phyloP scores from a whole-genome alignment of 2,888 invertebrate genomes.

The Diploptera punctata region DNA sequence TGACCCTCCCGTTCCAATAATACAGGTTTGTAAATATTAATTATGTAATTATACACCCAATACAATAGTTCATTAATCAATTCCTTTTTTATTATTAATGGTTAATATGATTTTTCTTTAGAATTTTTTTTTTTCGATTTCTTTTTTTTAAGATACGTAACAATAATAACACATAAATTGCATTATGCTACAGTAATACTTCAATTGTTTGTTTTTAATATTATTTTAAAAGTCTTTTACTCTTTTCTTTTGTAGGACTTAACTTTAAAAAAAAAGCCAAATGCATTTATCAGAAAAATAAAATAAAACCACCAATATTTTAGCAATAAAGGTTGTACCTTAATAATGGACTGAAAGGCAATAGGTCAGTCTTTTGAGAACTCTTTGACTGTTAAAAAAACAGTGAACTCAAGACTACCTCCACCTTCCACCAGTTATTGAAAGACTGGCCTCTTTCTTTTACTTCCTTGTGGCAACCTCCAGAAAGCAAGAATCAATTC shows the following conservation, averaged over 20 bases:
- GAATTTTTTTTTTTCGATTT: not conserved
- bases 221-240: not conserved
- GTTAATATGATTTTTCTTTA: too few relatives aligned
- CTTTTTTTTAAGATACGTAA: not conserved
- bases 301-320: slow-evolving; percentile 11
- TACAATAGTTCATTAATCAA: slow-evolving; percentile 21
- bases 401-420: not conserved
- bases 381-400: not conserved
- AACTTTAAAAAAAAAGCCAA: slow-evolving; percentile 1
- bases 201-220: not conserved
- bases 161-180: slow-evolving; percentile 14
- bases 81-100: slow-evolving; percentile 19
- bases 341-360: slow-evolving; percentile 2
- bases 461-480: not conserved
- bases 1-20: not conserved
- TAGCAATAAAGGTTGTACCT: slow-evolving; percentile 11
- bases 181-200: slow-evolving; percentile 20
- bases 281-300: slow-evolving; percentile 15
- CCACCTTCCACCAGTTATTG: not conserved
- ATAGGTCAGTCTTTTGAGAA: slow-evolving; percentile 4
- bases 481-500: slow-evolving; percentile 22
- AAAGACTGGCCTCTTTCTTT: not conserved
- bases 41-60: slow-evolving; percentile 20
- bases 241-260: slow-evolving; percentile 6
- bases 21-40: slow-evolving; percentile 11